Evolutionary conservation across 2,113 vertebrate genomes (phyloP).

Genomic region (Thermophis baileyi): DNA sequence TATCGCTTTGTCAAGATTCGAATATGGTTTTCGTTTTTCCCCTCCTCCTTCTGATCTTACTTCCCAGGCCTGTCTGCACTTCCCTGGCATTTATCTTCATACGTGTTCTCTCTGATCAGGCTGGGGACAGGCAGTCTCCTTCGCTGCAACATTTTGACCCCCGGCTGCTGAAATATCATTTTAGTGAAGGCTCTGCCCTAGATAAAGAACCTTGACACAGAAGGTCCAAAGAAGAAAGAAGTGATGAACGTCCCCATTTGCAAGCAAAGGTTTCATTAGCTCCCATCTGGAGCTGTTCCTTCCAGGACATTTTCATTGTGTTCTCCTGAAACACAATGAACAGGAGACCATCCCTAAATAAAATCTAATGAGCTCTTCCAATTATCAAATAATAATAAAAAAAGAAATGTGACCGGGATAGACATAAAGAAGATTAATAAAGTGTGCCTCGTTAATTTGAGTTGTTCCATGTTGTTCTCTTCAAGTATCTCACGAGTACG

Average conservation of each 20-base stretch:
- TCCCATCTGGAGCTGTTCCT: conserved; percentile 55
- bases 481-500: background rate
- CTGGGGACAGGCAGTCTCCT: conserved; percentile 61
- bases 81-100: conserved; percentile 67
- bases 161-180: conserved; percentile 62
- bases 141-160: conserved; percentile 71
- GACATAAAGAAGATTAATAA: conserved; percentile 42
- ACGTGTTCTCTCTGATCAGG: conserved; percentile 61
- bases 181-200: conserved; percentile 56
- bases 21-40: conserved; percentile 6
- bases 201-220: conserved; percentile 68
- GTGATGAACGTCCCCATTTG: conserved; percentile 61
- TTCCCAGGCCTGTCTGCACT: conserved; percentile 51
- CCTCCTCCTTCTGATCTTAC: conserved; percentile 21
- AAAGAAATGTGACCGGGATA: conserved; percentile 19
- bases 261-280: conserved; percentile 52
- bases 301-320: conserved; percentile 49
- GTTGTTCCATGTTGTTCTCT: background rate
- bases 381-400: conserved; percentile 28
- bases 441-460: background rate
- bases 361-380: conserved; percentile 47
- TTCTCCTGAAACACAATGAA: conserved; percentile 40
- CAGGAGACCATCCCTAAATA: conserved; percentile 38
- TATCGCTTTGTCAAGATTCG: background rate
- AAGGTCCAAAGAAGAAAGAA: conserved; percentile 63